Percentiles rank a stretch among this genome's conserved stretches.
phyloP scores from a whole-genome alignment of 1,140 invertebrate genomes.

The Pantala flavescens region DNA sequence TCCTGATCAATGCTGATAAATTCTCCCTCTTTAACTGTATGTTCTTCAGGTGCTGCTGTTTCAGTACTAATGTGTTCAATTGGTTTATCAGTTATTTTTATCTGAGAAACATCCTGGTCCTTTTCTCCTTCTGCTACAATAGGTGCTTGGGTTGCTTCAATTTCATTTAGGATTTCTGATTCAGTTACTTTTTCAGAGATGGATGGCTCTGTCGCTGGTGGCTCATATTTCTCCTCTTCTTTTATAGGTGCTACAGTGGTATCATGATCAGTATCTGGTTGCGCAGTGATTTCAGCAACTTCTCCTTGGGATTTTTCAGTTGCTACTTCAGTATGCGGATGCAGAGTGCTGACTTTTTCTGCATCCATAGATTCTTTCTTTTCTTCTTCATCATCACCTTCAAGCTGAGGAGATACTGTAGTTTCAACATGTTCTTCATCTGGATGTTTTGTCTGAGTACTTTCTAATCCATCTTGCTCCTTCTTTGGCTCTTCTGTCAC shows the following conservation, averaged over 20 bases:
- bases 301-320: conserved; percentile 11
- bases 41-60: not conserved
- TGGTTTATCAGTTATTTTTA: conserved; percentile 14
- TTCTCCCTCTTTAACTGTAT: not conserved
- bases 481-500: no score
- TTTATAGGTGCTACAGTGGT: no score
- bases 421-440: no score
- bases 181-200: conserved; percentile 14
- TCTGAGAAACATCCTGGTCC: conserved; percentile 24
- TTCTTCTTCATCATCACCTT: no score
- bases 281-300: not conserved
- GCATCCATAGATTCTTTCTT: no score
- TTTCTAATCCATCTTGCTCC: no score
- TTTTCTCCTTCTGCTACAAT: conserved; percentile 24
- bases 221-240: not conserved
- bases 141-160: conserved; percentile 20
- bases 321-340: not conserved
- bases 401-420: no score
- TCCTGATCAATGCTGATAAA: not conserved
- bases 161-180: conserved; percentile 22
- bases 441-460: no score
- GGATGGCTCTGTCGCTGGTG: conserved; percentile 17
- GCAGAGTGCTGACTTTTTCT: no score
- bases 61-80: conserved; percentile 15
- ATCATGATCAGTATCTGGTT: no score